phyloP scores from a whole-genome alignment of 1,140 invertebrate genomes.

The Drosophila baimaii region DNA sequence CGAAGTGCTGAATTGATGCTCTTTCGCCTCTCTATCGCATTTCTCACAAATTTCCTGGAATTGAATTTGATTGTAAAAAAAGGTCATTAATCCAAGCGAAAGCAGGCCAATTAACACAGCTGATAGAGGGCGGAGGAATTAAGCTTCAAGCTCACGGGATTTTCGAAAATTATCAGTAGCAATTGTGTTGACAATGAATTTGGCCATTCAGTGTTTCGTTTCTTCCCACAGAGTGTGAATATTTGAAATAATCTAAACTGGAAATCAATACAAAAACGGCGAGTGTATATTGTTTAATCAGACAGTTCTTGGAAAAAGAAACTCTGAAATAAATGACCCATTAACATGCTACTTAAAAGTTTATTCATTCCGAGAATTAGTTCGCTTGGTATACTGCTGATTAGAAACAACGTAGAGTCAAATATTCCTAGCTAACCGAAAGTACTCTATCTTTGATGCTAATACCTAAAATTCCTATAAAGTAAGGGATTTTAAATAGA shows the following conservation, averaged over 20 bases:
- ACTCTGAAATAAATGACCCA: slow-evolving; percentile 5
- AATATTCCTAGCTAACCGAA: neutral
- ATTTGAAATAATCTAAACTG: neutral
- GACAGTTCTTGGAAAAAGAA: slow-evolving; percentile 2
- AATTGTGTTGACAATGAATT: neutral
- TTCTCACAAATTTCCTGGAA: slow-evolving; percentile 85
- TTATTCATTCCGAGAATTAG: slow-evolving; percentile 4
- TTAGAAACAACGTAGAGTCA: neutral
- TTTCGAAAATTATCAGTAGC: slow-evolving; percentile 4
- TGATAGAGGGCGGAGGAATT: neutral
- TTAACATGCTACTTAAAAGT: slow-evolving; percentile 3
- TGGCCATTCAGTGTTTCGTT: neutral
- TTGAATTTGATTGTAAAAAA: neutral
- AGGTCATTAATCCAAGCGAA: slow-evolving; percentile 12
- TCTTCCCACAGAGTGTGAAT: neutral
- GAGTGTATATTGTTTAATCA: neutral
- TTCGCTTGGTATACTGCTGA: neutral
- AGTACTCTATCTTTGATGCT: neutral
- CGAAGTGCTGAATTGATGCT: slow-evolving; percentile 87
- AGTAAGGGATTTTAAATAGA: neutral
- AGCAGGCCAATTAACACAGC: neutral
- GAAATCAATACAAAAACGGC: slow-evolving; percentile 4
- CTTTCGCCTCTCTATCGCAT: slow-evolving; percentile 84
- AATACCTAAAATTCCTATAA: neutral
- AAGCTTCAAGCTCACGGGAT: neutral